phyloP scores from a whole-genome alignment of 2,113 vertebrate genomes.

The Hiodon alosoides region DNA sequence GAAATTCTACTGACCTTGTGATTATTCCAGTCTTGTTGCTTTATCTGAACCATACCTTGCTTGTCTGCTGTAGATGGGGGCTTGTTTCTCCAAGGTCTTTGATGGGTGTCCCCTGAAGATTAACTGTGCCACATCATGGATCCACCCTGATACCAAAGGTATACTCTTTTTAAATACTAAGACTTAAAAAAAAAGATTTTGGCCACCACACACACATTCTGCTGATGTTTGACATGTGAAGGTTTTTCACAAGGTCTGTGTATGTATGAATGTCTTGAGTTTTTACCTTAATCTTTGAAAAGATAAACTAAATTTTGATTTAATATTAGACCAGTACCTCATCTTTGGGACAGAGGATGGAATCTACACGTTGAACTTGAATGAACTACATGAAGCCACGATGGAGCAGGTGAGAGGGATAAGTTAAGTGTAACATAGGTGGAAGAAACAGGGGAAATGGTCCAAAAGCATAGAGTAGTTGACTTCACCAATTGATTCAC shows the following conservation, averaged over 20 bases:
- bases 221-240: too few species aligned
- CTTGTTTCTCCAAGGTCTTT: conserved; percentile 98
- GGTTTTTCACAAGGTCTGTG: background rate
- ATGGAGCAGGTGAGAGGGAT: conserved; percentile 88
- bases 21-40: background rate
- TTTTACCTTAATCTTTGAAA: background rate
- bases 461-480: too few species aligned
- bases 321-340: conserved; percentile 75
- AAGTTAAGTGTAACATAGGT: background rate
- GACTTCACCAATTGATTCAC: too few species aligned
- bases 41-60: conserved; percentile 26
- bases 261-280: background rate
- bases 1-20: background rate
- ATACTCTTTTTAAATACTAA: conserved; percentile 6
- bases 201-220: background rate
- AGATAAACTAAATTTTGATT: conserved; percentile 10
- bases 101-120: conserved; percentile 97
- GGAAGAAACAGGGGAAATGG: too few species aligned
- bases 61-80: conserved; percentile 81
- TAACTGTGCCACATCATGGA: conserved; percentile 98
- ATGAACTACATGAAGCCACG: conserved; percentile 93
- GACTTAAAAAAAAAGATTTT: too few species aligned
- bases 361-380: conserved; percentile 95
- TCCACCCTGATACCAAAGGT: conserved; percentile 98
- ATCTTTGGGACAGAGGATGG: conserved; percentile 97